Base-by-base conservation (phyloP, 2,888 invertebrate species). In the Andrena minutula region DNA sequence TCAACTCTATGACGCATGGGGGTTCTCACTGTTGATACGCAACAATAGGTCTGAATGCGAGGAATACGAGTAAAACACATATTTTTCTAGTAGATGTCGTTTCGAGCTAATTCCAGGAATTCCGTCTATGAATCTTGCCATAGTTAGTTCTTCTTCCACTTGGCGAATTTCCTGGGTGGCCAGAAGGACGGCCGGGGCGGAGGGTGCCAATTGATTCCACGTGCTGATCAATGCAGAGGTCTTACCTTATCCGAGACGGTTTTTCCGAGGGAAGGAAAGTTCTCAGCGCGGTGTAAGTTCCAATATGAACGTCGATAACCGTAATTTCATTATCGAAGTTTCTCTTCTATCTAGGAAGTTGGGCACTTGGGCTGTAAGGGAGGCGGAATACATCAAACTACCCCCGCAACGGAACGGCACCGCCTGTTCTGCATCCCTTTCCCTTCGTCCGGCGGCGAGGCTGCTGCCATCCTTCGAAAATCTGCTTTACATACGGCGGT, bases 311-410 rank as follows among this genome's bases (percentile, higher is more conserved):
- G 69, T 70, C 82, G 86, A 88, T 84, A 86, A 81, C 82, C 78
- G 82, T 87, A 86, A 87, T 88, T 87, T 87, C 88, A 81, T 87
- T 87, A 87, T 81, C 83, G 70, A 88, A 87, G 84, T 84, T 81
- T 81, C 86, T 63, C 86, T 69, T 60, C 75, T 72, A 83, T 68
- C 49, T 71, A 23, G 71, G 60, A 87, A 86, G 71, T 86, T 87
- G 51, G 73, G 26, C 79, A 68, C 70, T 70, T 74, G 69, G 75
- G 56, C 65, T 64, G 74, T 61, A 68, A 76, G 76, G 85, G 65
- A 79, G 65, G 60, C 58, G 49, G 75, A 82, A 84, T 87, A 87
- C 79, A 79, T 87, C 82, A 79, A 87, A 79, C 85, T 84, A 69
- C 4, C 71, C 76, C n/a, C 23, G 30, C 65, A 65, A 53, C 77